Conservation (phyloP, 2,888 invertebrate genomes). For the Lycocerus yunnanus region DNA sequence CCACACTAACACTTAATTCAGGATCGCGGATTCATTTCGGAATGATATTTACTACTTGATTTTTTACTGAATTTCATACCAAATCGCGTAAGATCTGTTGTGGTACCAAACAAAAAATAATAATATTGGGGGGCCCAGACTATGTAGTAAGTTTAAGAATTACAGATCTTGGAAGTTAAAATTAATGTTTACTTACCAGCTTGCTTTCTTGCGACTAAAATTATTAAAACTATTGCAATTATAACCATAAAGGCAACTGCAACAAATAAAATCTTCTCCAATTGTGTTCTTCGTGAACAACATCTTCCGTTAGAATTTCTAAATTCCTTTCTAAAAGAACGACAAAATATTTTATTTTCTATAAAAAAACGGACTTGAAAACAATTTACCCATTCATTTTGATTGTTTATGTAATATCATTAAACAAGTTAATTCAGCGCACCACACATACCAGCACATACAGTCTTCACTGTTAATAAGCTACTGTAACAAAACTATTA, state of each 20-base stretch:
- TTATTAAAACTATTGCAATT: neutral
- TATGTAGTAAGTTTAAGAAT: too few relatives aligned
- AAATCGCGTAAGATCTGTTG: too few relatives aligned
- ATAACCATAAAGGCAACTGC: neutral
- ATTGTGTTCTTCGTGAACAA: neutral
- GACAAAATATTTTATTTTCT: neutral
- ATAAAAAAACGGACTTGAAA: neutral
- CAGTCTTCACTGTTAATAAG: neutral
- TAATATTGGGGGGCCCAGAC: too few relatives aligned
- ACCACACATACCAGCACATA: neutral
- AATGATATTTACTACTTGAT: too few relatives aligned
- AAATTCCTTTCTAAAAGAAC: neutral
- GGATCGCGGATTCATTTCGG: too few relatives aligned
- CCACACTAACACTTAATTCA: too few relatives aligned
- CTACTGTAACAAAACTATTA: neutral
- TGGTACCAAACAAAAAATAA: too few relatives aligned
- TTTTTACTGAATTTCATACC: too few relatives aligned
- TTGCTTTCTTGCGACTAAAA: conserved; percentile 3
- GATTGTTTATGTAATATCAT: neutral
- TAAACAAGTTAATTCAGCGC: neutral
- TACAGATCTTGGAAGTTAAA: neutral
- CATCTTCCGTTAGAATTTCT: neutral
- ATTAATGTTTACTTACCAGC: neutral
- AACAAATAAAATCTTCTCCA: neutral
- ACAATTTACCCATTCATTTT: neutral